Percentiles rank a stretch among this genome's conserved stretches.
Evolutionary conservation across 1,140 invertebrate species (phyloP).

Genomic region (Epicauta chinensis): DNA sequence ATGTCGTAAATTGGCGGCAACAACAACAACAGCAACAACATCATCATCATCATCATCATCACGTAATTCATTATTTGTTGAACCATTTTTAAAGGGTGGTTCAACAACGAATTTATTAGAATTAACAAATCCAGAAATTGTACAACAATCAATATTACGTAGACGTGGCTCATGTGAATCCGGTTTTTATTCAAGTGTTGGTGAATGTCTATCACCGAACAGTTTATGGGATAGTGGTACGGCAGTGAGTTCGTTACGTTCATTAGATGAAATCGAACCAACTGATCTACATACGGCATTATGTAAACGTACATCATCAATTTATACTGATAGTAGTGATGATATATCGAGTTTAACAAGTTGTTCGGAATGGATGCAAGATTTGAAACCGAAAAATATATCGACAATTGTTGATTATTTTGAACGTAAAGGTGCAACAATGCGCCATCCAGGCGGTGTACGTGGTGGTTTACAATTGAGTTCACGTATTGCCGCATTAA

Average conservation of each 20-base stretch:
- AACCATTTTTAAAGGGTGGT: constrained; percentile 48
- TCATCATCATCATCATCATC: constrained; percentile 6
- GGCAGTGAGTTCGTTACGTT: constrained; percentile 50
- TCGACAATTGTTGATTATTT: constrained; percentile 85
- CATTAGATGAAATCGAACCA: constrained; percentile 53
- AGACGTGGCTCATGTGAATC: constrained; percentile 81
- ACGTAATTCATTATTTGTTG: constrained; percentile 42
- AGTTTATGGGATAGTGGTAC: constrained; percentile 42
- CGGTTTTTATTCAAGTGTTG: constrained; percentile 73
- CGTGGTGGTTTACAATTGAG: constrained; percentile 31
- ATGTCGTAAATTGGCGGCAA: constrained; percentile 35
- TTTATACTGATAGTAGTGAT: constrained; percentile 80
- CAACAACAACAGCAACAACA: too few relatives aligned
- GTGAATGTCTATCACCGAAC: constrained; percentile 43
- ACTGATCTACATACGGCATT: constrained; percentile 44
- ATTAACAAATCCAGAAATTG: constrained; percentile 27
- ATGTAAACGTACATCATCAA: constrained; percentile 68
- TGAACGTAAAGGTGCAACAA: constrained; percentile 58
- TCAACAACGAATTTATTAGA: constrained; percentile 43
- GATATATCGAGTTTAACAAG: constrained; percentile 74
- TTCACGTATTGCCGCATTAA: constrained; percentile 34
- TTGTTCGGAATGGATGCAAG: constrained; percentile 58
- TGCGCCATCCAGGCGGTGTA: constrained; percentile 30
- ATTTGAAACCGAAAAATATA: constrained; percentile 56
- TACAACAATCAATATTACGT: constrained; percentile 42